These are phyloP conservation scores for Boleophthalmus pectinirostris DNA, from an alignment of 2,113 vertebrate species.

Conservation along the genomic window DNA sequence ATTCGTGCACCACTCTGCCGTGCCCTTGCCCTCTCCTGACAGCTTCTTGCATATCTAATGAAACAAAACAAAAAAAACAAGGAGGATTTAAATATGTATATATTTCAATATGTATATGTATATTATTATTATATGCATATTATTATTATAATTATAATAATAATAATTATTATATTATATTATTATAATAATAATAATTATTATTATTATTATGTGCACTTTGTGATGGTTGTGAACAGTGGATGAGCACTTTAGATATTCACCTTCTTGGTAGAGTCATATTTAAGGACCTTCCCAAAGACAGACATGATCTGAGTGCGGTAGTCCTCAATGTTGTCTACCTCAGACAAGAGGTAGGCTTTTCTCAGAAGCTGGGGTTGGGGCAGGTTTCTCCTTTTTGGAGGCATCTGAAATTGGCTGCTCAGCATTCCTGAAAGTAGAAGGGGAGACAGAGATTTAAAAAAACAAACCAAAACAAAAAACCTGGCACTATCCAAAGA, in stretches of 20 bases:
- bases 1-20: slow-evolving; percentile 3
- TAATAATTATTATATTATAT: too few species aligned
- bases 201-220: too few species aligned
- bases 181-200: too few species aligned
- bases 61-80: too few species aligned
- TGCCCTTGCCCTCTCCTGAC: neutral
- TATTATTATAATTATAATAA: too few species aligned
- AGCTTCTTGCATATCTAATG: slow-evolving; percentile 6
- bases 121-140: too few species aligned
- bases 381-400: neutral
- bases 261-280: slow-evolving; percentile 8
- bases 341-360: neutral
- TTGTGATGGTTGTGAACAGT: neutral
- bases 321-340: slow-evolving; percentile 1
- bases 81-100: too few species aligned
- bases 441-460: neutral
- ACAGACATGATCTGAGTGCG: neutral
- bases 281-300: slow-evolving; percentile 3
- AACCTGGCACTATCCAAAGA: too few species aligned
- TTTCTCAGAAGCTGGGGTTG: neutral
- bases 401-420: neutral
- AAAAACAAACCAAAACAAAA: neutral
- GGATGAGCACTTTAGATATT: neutral
- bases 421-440: too few species aligned
- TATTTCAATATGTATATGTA: too few species aligned